These are phyloP conservation scores for Aphidius ervi DNA, from an alignment of 1,140 invertebrate genomes.

Conservation along the genomic window DNA sequence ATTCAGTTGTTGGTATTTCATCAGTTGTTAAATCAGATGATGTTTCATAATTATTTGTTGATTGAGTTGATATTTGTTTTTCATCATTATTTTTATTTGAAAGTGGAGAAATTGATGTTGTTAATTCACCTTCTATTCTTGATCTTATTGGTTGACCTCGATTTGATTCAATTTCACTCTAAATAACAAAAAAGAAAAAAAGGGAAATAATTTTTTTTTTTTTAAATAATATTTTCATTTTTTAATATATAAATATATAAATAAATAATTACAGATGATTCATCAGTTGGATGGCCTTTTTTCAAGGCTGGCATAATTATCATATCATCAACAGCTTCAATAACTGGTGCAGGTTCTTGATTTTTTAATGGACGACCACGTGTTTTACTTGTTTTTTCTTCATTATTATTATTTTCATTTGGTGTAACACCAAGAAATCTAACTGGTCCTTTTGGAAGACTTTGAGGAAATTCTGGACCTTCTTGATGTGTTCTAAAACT, in stretches of 20 bases:
- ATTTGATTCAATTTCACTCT: constrained; percentile 35
- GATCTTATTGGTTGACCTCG: constrained; percentile 34
- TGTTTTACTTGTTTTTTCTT: constrained; percentile 28
- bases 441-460: constrained; percentile 55
- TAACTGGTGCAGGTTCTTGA: constrained; percentile 36
- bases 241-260: constrained; percentile 13
- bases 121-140: constrained; percentile 26
- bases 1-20: constrained; percentile 58
- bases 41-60: constrained; percentile 27
- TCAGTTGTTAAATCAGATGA: constrained; percentile 48
- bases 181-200: neutral
- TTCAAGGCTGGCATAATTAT: constrained; percentile 21
- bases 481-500: constrained; percentile 72
- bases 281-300: constrained; percentile 29
- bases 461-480: constrained; percentile 52
- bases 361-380: constrained; percentile 37
- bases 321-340: constrained; percentile 35
- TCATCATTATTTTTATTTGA: constrained; percentile 9
- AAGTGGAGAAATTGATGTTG: constrained; percentile 18
- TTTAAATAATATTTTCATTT: neutral
- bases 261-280: constrained; percentile 32
- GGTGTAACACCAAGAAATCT: constrained; percentile 58
- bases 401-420: constrained; percentile 54
- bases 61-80: constrained; percentile 20
- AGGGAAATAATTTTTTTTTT: too few species aligned